Base-by-base conservation (phyloP, 2,888 invertebrate species). In the Perdita meconis region DNA sequence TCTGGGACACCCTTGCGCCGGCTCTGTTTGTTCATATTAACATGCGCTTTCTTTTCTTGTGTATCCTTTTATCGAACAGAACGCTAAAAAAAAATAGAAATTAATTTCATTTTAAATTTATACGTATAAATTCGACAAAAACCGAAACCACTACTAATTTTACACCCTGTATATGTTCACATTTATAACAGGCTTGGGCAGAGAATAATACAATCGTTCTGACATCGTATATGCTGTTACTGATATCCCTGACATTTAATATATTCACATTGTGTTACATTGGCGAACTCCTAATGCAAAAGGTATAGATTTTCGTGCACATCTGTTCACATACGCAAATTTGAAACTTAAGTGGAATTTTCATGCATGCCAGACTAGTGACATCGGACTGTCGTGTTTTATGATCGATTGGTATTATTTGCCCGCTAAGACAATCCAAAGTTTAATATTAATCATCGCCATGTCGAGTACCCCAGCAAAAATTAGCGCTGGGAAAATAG, bases 401-500 rank as follows among this genome's bases (percentile, higher is more conserved):
- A 81, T 78, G 82, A 83, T 78, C n/a, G 74, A 83, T 3, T 88
- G 88, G 88, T 83, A 87, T 56, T 53, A 56, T 12, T 60, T 88
- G 13, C 86, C 86, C 6, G 59, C 36, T 10, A 80, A 78, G 16
- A 78, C 70, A 5, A 55, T 78, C 4, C 82, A 65, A 1, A 69
- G 67, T 6, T 55, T 90, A 16, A 81, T 90, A 22, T 60, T 90
- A 53, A 73, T 90, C 10, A 83, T 90, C 6, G 70, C 83, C 1
- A 85, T 87, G 55, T 80, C 89, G 0, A 88, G 76, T 60, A 81
- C 70, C 65, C 89, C 90, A 0, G 80, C 80, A 3, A 87, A 84
- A 59, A 84, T 90, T 19, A 89, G 82, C 4, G 90, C 87, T 19
- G 90, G 89, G 12, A 86, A 80, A 63, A 79, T 90, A 78, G 76